These are phyloP conservation scores for Cladopsammia gracilis DNA, from an alignment of 64 coral and sea anemone genomes.

Conservation along the genomic window DNA sequence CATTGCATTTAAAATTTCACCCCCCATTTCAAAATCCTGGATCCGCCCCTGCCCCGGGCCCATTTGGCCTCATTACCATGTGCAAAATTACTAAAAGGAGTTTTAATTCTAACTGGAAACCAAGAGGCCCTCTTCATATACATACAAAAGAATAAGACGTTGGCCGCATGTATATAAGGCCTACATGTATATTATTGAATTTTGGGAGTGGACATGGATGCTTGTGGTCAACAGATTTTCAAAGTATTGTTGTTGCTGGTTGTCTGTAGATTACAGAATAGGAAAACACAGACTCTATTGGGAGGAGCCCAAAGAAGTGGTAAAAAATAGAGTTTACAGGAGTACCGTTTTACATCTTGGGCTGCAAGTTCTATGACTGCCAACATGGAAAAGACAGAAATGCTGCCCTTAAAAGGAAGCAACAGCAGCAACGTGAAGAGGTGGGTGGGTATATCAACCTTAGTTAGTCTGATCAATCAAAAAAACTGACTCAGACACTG, in stretches of 20 bases:
- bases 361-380: slow-evolving; percentile 57
- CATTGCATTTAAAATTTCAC: too few species aligned
- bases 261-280: slow-evolving; percentile 51
- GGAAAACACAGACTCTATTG: slow-evolving; percentile 57
- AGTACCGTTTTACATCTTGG: slow-evolving; percentile 57
- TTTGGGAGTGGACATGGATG: neutral
- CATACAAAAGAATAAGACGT: too few species aligned
- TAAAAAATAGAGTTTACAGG: slow-evolving; percentile 46
- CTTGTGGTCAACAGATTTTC: neutral
- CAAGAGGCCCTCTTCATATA: slow-evolving; percentile 2
- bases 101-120: too few species aligned
- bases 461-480: too few species aligned
- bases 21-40: too few species aligned
- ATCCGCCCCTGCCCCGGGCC: too few species aligned
- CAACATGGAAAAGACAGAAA: slow-evolving; percentile 74
- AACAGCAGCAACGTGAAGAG: slow-evolving; percentile 44
- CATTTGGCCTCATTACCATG: neutral
- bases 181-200: too few species aligned
- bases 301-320: slow-evolving; percentile 52
- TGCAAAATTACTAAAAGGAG: too few species aligned
- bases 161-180: too few species aligned
- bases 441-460: too few species aligned
- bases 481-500: too few species aligned
- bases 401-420: slow-evolving; percentile 60
- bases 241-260: neutral